phyloP scores from a whole-genome alignment of 2,797 vertebrate species.

The Hemibagrus guttatus region DNA sequence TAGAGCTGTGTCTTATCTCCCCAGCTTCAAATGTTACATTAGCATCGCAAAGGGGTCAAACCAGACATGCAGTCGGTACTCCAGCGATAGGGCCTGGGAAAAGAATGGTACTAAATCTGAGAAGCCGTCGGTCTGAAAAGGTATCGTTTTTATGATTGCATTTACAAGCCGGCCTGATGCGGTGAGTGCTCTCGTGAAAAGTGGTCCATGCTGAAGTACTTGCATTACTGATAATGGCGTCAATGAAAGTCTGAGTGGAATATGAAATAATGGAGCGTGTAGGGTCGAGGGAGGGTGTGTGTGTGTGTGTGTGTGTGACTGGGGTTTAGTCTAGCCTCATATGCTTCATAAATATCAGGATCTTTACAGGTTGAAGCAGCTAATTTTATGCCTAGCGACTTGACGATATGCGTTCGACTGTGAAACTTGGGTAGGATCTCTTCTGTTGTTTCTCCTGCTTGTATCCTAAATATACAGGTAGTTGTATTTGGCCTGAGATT shows the following conservation, averaged over 20 bases:
- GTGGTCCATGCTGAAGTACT: constrained; percentile 44
- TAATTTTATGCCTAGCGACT: constrained; percentile 18
- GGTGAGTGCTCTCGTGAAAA: constrained; percentile 50
- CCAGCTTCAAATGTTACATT: constrained; percentile 47
- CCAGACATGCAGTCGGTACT: background rate
- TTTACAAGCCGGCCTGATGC: constrained; percentile 41
- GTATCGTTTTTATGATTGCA: constrained; percentile 46
- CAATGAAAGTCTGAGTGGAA: constrained; percentile 46
- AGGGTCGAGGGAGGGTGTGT: constrained; percentile 28
- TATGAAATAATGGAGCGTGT: constrained; percentile 48
- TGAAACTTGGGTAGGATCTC: background rate
- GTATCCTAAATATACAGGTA: background rate
- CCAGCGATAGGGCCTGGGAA: background rate
- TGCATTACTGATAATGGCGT: constrained; percentile 53
- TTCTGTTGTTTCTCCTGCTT: background rate
- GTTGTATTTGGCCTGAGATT: background rate
- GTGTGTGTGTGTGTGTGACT: constrained; percentile 19
- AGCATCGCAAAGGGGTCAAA: constrained; percentile 42
- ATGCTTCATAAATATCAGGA: constrained; percentile 44
- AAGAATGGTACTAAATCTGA: constrained; percentile 34
- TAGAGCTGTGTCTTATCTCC: constrained; percentile 39
- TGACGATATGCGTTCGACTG: constrained; percentile 42
- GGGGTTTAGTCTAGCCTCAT: constrained; percentile 19
- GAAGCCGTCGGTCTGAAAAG: constrained; percentile 36
- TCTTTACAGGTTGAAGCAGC: constrained; percentile 19